Base-by-base conservation (phyloP, 2,888 invertebrate species). In the Drosophila siamana region DNA sequence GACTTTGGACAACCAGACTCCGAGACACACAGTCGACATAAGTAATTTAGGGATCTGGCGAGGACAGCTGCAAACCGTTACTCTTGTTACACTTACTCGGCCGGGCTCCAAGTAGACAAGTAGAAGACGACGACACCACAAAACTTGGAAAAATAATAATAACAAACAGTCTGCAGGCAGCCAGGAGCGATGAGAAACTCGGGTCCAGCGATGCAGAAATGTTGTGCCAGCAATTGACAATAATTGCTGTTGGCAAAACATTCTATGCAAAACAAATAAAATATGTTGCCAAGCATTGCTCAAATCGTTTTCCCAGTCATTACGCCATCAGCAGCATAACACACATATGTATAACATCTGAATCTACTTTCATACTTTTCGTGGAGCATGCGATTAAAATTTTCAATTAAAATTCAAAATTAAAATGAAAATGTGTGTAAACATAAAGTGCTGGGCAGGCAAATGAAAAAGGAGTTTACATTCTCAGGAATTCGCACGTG, bases 11-110 rank as follows among this genome's bases (percentile, higher is more conserved):
- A 56, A 33, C 28, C 19, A 11, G 22, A 47, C 0, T 9, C 4
- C 6, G 9, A 3, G 36, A 22, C 55, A 2, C 13, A 15, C 36
- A 11, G 69, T 55, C 56, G 54, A 61, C 80, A 64, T 71, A 80
- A 81, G 81, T 83, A 79, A 83, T 83, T 84, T 81, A 77, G 83
- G 78, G 76, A 71, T 68, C 76, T 64, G 46, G 50, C 69, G 52
- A 69, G 65, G 60, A 3, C 19, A 78, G 63, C 83, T 74, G 72
- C 72, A 67, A 78, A 69, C 56, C 61, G 76, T 66, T 67, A 59
- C 63, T 48, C 52, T 61, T 54, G 50, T 56, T 56, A 63, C 38
- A 19, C 38, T 22, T 46, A 54, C 72, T 74, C 72, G 30, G 47
- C 46, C 70, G 46, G 15, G 36, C 36, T 16, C 40, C 26, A 16